phyloP scores from a whole-genome alignment of 1,140 invertebrate genomes.

The Spodoptera frugiperda region DNA sequence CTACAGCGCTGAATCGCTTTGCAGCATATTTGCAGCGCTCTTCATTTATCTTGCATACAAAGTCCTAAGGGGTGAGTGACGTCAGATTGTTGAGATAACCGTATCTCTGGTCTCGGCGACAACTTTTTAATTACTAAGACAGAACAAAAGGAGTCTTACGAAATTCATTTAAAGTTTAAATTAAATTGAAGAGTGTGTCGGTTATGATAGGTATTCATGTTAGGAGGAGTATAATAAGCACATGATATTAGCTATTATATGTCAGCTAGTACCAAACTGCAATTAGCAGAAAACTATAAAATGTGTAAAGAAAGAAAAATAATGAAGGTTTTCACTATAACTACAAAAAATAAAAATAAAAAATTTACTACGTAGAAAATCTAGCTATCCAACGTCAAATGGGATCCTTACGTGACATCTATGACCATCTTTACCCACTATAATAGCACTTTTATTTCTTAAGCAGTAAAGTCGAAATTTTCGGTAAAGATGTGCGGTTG shows the following conservation, averaged over 20 bases:
- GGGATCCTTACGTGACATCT: too few species aligned
- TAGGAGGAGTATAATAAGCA: background rate
- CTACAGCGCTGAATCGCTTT: constrained; percentile 10
- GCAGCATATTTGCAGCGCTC: background rate
- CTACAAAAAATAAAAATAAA: too few species aligned
- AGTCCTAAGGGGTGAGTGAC: constrained; percentile 17
- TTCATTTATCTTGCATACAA: constrained; percentile 26
- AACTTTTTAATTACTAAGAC: constrained; percentile 34
- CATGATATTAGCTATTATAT: background rate
- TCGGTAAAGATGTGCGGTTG: too few species aligned
- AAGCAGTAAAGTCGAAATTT: too few species aligned
- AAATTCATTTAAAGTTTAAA: constrained; percentile 43
- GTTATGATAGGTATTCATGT: background rate
- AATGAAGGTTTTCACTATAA: too few species aligned
- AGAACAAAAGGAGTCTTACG: constrained; percentile 32
- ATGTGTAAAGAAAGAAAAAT: too few species aligned
- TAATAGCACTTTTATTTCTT: too few species aligned
- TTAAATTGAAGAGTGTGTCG: constrained; percentile 24
- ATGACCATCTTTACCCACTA: too few species aligned
- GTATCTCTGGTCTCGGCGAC: background rate
- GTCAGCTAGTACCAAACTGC: too few species aligned
- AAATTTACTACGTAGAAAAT: too few species aligned
- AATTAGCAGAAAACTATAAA: too few species aligned
- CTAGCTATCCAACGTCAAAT: too few species aligned
- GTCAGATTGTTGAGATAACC: constrained; percentile 13